Percentiles rank a stretch among this genome's conserved stretches.
phyloP scores from a whole-genome alignment of 2,113 vertebrate species.

The Erythrocebus patas region DNA sequence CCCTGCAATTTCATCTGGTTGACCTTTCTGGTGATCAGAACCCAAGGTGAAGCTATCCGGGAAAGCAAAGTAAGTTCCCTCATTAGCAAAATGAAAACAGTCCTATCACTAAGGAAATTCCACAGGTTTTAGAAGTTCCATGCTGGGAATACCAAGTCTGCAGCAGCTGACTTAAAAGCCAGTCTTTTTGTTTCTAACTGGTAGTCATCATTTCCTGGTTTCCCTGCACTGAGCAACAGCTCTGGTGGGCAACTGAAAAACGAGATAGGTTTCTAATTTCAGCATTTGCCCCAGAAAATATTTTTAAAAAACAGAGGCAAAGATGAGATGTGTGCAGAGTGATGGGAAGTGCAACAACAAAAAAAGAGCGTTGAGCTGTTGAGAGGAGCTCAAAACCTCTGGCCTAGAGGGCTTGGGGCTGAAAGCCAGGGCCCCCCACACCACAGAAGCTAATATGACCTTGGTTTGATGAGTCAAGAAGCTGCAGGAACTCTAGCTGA shows the following conservation, averaged over 20 bases:
- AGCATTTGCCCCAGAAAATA: background rate
- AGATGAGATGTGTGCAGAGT: background rate
- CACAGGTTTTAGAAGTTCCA: background rate
- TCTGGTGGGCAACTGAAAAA: background rate
- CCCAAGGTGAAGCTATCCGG: background rate
- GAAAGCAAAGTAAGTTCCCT: background rate
- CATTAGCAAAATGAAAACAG: background rate
- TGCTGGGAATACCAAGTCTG: background rate
- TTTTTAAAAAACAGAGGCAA: slow-evolving; percentile 1
- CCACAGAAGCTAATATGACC: background rate
- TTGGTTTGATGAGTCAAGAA: background rate
- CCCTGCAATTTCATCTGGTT: background rate
- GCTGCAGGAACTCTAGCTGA: background rate
- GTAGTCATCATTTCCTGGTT: background rate
- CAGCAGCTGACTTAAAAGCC: background rate
- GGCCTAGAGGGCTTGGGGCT: background rate
- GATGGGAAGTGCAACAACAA: background rate
- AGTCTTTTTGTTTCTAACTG: background rate
- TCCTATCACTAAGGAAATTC: background rate
- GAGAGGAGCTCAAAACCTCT: background rate
- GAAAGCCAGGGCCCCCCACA: no score
- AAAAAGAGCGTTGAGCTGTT: background rate
- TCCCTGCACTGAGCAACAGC: background rate
- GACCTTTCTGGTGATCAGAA: background rate
- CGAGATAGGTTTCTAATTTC: background rate